A percentile compares a stretch with the other conserved stretches of the same genome.
Conservation (phyloP, 2,113 vertebrate species). For the Corythaixoides concolor region DNA sequence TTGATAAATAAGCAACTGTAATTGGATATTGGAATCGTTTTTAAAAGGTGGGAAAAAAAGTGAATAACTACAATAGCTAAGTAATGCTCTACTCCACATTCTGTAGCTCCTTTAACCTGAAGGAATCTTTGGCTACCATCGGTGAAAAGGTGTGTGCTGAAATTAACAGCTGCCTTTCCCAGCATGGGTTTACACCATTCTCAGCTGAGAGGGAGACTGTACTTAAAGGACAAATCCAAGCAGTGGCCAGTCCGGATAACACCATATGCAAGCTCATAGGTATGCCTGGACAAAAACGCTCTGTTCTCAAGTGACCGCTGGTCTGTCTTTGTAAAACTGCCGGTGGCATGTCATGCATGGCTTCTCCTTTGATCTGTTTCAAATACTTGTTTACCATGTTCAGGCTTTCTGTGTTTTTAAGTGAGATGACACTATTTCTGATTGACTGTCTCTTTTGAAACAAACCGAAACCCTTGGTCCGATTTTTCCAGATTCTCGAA, state of each 20-base stretch:
- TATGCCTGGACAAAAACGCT: slow-evolving; percentile 37
- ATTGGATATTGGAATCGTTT: neutral
- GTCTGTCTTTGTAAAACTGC: neutral
- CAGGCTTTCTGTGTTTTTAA: neutral
- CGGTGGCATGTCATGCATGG: neutral
- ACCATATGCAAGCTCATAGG: slow-evolving; percentile 88
- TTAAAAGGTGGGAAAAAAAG: neutral
- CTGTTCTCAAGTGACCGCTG: neutral
- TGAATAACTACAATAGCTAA: neutral
- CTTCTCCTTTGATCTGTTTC: neutral
- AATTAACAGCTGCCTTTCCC: slow-evolving; percentile 80
- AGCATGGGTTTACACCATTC: slow-evolving; percentile 81
- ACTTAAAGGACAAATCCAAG: slow-evolving; percentile 90
- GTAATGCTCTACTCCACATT: neutral
- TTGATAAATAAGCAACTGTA: neutral
- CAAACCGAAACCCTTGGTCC: neutral
- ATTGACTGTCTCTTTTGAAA: neutral
- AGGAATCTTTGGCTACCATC: slow-evolving; percentile 81
- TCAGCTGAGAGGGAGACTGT: slow-evolving; percentile 71
- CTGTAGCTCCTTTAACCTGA: slow-evolving; percentile 80
- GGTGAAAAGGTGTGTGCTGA: slow-evolving; percentile 90
- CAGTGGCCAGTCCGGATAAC: slow-evolving; percentile 78
- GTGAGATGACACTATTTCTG: fast-evolving
- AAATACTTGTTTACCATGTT: neutral
- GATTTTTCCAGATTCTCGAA: slow-evolving; percentile 82